phyloP scores from a whole-genome alignment of 2,888 invertebrate genomes.

The Drosophila tripunctata region DNA sequence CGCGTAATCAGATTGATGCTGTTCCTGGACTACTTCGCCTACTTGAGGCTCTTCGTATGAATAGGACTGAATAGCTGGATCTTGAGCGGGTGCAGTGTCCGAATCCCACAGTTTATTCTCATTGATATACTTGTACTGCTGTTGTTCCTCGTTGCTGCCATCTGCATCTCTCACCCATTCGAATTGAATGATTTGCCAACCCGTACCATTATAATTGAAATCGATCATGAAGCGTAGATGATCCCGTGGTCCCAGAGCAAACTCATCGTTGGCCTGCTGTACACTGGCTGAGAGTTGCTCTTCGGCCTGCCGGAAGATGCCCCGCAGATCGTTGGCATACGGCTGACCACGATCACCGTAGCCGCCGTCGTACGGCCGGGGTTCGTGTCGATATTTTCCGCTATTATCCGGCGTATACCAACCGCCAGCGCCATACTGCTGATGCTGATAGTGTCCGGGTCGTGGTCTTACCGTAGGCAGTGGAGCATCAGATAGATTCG shows the following conservation, averaged over 20 bases:
- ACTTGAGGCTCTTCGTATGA: slow-evolving; percentile 36
- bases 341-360: slow-evolving; percentile 85
- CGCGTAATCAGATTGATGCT: not conserved
- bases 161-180: slow-evolving; percentile 81
- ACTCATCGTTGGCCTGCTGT: slow-evolving; percentile 37
- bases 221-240: slow-evolving; percentile 80
- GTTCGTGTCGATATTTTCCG: slow-evolving; percentile 85
- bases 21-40: not conserved
- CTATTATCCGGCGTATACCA: slow-evolving; percentile 86
- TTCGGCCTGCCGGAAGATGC: slow-evolving; percentile 52
- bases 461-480: slow-evolving; percentile 17
- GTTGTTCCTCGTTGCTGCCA: slow-evolving; percentile 64
- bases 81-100: not conserved
- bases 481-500: slow-evolving; percentile 4
- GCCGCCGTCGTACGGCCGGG: slow-evolving; percentile 85
- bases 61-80: slow-evolving; percentile 16
- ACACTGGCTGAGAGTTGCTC: slow-evolving; percentile 55
- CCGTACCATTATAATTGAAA: slow-evolving; percentile 79
- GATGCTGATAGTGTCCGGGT: slow-evolving; percentile 75
- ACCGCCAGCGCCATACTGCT: slow-evolving; percentile 83
- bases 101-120: slow-evolving; percentile 85
- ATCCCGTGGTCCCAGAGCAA: slow-evolving; percentile 70
- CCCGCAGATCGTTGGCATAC: slow-evolving; percentile 69
- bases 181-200: slow-evolving; percentile 82
- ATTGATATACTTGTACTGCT: slow-evolving; percentile 84